Conservation (phyloP, 2,888 invertebrate species). For the Timandra comae region DNA sequence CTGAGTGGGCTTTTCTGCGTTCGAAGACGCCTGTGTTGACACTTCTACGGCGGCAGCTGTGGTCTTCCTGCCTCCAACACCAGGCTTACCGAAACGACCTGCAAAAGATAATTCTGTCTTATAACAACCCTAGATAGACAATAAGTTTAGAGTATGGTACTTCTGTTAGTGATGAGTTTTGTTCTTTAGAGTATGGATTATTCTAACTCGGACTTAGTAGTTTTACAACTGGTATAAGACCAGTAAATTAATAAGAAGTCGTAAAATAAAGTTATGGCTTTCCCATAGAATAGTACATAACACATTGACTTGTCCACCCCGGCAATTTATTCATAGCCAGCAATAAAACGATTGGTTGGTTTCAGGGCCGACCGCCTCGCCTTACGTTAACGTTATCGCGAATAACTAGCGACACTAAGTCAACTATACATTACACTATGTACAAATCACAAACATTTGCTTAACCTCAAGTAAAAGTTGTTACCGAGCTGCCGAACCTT, state of each 20-base stretch:
- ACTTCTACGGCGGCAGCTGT: conserved; percentile 34
- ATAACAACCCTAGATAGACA: neutral
- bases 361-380: conserved; percentile 18
- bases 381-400: neutral
- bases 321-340: neutral
- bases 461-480: too few relatives aligned
- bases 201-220: too few relatives aligned
- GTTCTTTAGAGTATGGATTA: too few relatives aligned
- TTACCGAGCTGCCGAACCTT: too few relatives aligned
- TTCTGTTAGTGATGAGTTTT: too few relatives aligned
- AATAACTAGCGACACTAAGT: conserved; percentile 12
- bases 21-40: conserved; percentile 39
- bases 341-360: conserved; percentile 12
- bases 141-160: too few relatives aligned
- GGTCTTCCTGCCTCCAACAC: conserved; percentile 42
- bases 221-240: too few relatives aligned
- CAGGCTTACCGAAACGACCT: conserved; percentile 70
- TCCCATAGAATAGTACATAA: too few relatives aligned
- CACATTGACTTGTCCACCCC: too few relatives aligned
- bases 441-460: too few relatives aligned
- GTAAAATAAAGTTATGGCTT: too few relatives aligned
- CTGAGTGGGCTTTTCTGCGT: conserved; percentile 51
- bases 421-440: neutral
- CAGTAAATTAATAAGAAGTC: too few relatives aligned
- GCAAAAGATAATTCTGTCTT: conserved; percentile 8